Evolutionary conservation across 35 echinoderm and acorn worm species (phyloP), one percentile per base, ranked within the genome.

Genomic region (Nesometra sesokonis): DNA sequence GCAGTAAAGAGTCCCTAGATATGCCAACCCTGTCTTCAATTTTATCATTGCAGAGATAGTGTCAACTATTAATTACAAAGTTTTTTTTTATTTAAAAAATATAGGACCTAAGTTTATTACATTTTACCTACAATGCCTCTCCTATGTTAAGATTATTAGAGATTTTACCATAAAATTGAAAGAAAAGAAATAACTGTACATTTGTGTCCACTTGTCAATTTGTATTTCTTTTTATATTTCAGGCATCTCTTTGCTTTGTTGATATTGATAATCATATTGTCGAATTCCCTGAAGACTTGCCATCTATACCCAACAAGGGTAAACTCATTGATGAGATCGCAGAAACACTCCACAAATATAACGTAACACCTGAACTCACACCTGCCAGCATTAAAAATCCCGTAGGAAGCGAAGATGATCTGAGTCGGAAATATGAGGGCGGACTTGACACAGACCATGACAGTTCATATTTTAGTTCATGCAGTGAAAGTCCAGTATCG

Each of bases 391-490:
- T 67, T 67, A 67, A 17, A 9, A 9, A 67, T 17, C 2, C 84
- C 86, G 32, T 86, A 79, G 82, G 88, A 84, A 31, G 84, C 84
- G 15, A n/a, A 31, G 31, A 67, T 27, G 52, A 57, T 39, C 82
- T 82, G 30, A 88, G 88, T 34, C 19, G 89, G 82, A 93, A 89
- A 43, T 37, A 93, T 34, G 94, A 97, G 47, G 77, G 84, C 34
- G 88, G 91, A 36, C 81, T 97, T 17, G 94, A 97, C 17, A 89
- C 87, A 0, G 94, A 97, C 52, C 91, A 93, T 77, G 94, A 97
- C 32, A 97, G 94, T 76, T 97, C 94, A 17, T 97, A 97, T 67
- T 97, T 93, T 36, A 97, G 94, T 76, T 97, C 94, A 1, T 93
- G 90, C 19, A 97, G 95, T 77, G 95, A 94, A 43, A 91, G 89